Evolutionary conservation across 2,113 vertebrate species (phyloP).

Genomic region (Ursus arctos): DNA sequence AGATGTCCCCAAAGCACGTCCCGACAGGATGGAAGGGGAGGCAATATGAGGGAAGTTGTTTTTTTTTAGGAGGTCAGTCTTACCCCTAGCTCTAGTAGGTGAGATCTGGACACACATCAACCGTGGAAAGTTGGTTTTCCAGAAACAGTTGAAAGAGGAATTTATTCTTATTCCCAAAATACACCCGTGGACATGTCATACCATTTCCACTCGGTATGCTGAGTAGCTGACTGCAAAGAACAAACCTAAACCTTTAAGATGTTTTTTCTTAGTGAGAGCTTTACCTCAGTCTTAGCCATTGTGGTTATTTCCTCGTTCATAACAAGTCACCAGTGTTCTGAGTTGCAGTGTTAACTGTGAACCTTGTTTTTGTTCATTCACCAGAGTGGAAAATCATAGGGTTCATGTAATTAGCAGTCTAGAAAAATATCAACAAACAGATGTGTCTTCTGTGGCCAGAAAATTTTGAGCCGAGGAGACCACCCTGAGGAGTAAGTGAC

Average conservation of each 20-base stretch:
- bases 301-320: neutral
- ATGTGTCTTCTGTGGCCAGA: slow-evolving; percentile 70
- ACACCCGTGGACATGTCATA: neutral
- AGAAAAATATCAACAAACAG: slow-evolving; percentile 77
- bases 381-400: slow-evolving; percentile 75
- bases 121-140: slow-evolving; percentile 11
- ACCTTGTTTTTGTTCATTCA: slow-evolving; percentile 65
- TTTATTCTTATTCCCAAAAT: slow-evolving; percentile 35
- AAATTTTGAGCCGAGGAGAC: slow-evolving; percentile 60
- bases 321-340: slow-evolving; percentile 63
- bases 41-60: neutral
- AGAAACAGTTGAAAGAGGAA: slow-evolving; percentile 47
- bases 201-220: neutral
- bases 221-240: neutral
- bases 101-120: neutral
- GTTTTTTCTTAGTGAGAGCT: slow-evolving; percentile 11
- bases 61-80: neutral
- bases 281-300: slow-evolving; percentile 3
- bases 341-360: neutral
- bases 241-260: neutral
- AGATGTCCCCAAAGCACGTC: neutral
- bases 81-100: neutral
- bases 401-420: slow-evolving; percentile 70
- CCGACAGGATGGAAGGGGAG: neutral
- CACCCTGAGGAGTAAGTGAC: slow-evolving; percentile 52